Base-by-base conservation (phyloP, 1,140 invertebrate species). In the Drosophila sp. region DNA sequence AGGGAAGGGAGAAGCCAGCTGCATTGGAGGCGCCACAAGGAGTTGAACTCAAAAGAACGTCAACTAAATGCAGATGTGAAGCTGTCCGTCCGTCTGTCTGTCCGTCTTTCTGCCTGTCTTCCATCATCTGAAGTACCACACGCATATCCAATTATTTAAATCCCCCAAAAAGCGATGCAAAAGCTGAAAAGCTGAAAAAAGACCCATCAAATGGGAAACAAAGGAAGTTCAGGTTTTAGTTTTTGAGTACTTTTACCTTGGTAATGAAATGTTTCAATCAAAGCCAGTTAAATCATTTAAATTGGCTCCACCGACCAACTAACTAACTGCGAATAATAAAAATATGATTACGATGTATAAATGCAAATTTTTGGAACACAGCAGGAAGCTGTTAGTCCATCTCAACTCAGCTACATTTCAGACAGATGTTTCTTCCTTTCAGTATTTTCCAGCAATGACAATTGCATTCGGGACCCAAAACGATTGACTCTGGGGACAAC, bases 111-210 rank as follows among this genome's bases (percentile, higher is more conserved):
- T 7, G 32, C 36, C 50, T 4, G 2, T 43, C 36, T n/a, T 38
- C 13, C 34, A 41, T 38, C 53, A 40, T 40, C 29, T 25, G 36
- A 8, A 51, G 27, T 75, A 76, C 82, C 87, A 90, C 87, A 90
- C 87, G 87, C 87, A 90, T 89, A 90, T 90, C 83, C 87, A 90
- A 90, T 90, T 90, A 90, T 90, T 90, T 90, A 90, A 90, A 90
- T 90, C 77, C 75, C 59, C 69, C 9, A 4, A 25, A 70, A 70
- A 32, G n/a, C 8, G 21, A 21, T 21, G 21, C 21, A 65, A 65
- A 54, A n/a, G n/a, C n/a, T n/a, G 18, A 8, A 32, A 58, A 27
- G 36, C 29, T 5, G 34, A 48, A 38, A 13, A 9, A 38, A 11
- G 7, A 29, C 9, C 25, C 16, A 16, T 18, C 11, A 29, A 45